phyloP scores from a whole-genome alignment of 2,797 vertebrate genomes.

The Phoxinus dragarum region DNA sequence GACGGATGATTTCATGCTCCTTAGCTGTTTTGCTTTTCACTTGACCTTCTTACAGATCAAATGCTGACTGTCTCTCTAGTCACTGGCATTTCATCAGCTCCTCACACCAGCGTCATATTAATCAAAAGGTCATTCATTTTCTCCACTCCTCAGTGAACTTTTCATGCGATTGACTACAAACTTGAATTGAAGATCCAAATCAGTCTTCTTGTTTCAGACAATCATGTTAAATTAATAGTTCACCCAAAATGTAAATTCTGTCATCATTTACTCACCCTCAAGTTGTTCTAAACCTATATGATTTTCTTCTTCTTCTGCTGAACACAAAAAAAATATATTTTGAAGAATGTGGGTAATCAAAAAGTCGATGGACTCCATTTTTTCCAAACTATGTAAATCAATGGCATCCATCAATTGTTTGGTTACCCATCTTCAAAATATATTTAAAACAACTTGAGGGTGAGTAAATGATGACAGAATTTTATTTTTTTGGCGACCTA shows the following conservation, averaged over 20 bases:
- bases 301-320: neutral
- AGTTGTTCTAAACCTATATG: neutral
- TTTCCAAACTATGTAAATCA: neutral
- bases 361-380: neutral
- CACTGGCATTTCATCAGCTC: slow-evolving; percentile 75
- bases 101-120: slow-evolving; percentile 66
- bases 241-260: neutral
- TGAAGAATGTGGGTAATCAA: neutral
- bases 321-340: neutral
- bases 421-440: neutral
- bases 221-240: too few relatives aligned
- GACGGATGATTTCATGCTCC: slow-evolving; percentile 68
- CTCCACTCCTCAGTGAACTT: slow-evolving; percentile 66
- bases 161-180: slow-evolving; percentile 59
- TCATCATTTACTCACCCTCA: neutral
- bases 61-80: slow-evolving; percentile 65
- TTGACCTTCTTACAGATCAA: slow-evolving; percentile 78
- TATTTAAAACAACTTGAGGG: neutral
- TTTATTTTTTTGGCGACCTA: neutral
- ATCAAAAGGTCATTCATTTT: slow-evolving; percentile 77
- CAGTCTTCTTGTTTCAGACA: too few relatives aligned
- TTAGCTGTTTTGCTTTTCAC: slow-evolving; percentile 66
- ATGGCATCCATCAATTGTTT: neutral
- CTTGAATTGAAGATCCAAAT: too few relatives aligned
- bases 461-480: neutral